Evolutionary conservation across 2,888 invertebrate species (phyloP).

Genomic region (Eristalis arbustorum): DNA sequence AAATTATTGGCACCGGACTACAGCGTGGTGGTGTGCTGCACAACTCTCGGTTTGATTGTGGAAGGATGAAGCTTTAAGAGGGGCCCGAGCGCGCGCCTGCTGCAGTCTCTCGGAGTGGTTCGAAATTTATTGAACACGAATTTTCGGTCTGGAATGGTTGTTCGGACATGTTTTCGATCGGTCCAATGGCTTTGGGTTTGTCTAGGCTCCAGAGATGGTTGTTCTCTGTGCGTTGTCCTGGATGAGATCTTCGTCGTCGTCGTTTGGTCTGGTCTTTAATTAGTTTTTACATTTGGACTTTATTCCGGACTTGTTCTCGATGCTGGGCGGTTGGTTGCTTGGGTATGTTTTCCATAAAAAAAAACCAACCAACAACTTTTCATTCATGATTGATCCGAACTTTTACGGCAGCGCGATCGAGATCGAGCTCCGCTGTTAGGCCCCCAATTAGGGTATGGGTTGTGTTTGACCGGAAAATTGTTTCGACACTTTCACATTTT

Average conservation of each 20-base stretch:
- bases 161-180: slow-evolving; percentile 44
- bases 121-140: slow-evolving; percentile 72
- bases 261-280: slow-evolving; percentile 51
- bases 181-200: slow-evolving; percentile 13
- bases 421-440: not conserved
- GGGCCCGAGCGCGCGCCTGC: not conserved
- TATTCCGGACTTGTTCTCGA: not conserved
- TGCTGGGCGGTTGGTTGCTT: too few species aligned
- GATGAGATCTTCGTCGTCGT: slow-evolving; percentile 33
- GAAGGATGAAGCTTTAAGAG: slow-evolving; percentile 44
- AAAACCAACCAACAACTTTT: slow-evolving; percentile 31
- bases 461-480: slow-evolving; percentile 44
- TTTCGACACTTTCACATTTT: slow-evolving; percentile 60
- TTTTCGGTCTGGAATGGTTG: slow-evolving; percentile 68
- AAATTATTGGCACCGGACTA: slow-evolving; percentile 70
- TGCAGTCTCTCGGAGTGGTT: slow-evolving; percentile 27
- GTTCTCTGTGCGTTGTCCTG: slow-evolving; percentile 25
- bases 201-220: slow-evolving; percentile 22
- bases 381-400: slow-evolving; percentile 51
- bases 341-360: slow-evolving; percentile 8
- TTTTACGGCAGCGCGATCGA: slow-evolving; percentile 23
- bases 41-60: slow-evolving; percentile 22
- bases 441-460: slow-evolving; percentile 31
- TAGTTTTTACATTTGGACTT: slow-evolving; percentile 50
- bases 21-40: not conserved